phyloP scores from a whole-genome alignment of 2,113 vertebrate genomes.

The Phylloscopus whistleri region DNA sequence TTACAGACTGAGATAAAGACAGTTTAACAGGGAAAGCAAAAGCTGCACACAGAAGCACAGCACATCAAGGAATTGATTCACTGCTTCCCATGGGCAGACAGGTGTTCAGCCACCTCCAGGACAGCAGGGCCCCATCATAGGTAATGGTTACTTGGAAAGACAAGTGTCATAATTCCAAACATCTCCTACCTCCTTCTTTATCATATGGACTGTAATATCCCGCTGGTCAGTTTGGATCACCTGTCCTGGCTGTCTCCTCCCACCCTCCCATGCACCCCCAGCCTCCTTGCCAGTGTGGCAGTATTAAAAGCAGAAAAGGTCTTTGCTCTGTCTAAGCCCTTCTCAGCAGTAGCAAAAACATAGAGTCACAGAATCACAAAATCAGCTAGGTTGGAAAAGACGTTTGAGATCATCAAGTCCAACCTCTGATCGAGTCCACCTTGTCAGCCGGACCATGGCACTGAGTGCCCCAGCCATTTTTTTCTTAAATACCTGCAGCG shows the following conservation, averaged over 20 bases:
- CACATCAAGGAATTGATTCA: not conserved
- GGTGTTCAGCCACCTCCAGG: not conserved
- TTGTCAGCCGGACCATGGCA: not conserved
- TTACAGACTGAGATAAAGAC: not conserved
- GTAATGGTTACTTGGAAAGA: not conserved
- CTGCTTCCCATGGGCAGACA: not conserved
- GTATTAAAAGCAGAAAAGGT: not conserved
- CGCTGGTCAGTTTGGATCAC: not conserved
- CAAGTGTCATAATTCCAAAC: not conserved
- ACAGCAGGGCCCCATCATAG: accelerated
- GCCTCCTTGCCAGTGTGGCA: accelerated
- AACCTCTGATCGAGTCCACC: accelerated
- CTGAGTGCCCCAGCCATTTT: not conserved
- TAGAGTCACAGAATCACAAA: not conserved
- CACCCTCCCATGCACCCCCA: not conserved
- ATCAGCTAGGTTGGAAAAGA: not conserved
- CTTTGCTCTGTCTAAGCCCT: not conserved
- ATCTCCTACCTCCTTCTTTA: not conserved
- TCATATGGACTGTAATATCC: not conserved
- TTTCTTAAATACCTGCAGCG: not conserved
- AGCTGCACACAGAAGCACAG: not conserved
- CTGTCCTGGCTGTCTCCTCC: not conserved
- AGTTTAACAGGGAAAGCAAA: not conserved
- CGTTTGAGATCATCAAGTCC: not conserved
- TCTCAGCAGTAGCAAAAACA: not conserved